A percentile compares a stretch with the other conserved stretches of the same genome.
Evolutionary conservation across 2,113 vertebrate genomes (phyloP).

Genomic region (Nibea albiflora): DNA sequence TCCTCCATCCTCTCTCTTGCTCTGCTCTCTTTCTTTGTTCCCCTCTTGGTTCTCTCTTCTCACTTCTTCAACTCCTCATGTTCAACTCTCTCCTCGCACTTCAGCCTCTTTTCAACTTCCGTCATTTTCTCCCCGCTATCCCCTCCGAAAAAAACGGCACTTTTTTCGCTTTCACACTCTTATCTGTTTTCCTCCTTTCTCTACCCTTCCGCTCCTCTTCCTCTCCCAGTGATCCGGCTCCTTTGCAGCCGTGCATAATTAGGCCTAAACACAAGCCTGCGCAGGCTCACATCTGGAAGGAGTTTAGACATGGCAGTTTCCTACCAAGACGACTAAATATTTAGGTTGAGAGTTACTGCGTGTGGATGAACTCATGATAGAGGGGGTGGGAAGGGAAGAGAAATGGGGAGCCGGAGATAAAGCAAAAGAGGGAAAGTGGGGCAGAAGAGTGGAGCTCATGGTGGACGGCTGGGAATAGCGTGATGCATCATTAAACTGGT

Average conservation of each 20-base stretch:
- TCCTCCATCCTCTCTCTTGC: constrained; percentile 52
- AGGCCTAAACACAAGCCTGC: constrained; percentile 84
- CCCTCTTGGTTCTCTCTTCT: constrained; percentile 53
- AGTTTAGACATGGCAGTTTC: constrained; percentile 89
- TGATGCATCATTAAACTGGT: constrained; percentile 31
- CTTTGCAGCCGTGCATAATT: constrained; percentile 86
- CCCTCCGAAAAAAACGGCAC: constrained; percentile 15
- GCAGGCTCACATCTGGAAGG: constrained; percentile 88
- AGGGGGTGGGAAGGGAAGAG: constrained; percentile 65
- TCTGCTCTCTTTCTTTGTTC: constrained; percentile 52
- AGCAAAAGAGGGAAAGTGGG: constrained; percentile 67
- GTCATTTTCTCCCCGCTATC: constrained; percentile 25
- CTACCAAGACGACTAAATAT: constrained; percentile 89
- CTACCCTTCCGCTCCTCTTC: constrained; percentile 67
- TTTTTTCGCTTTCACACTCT: constrained; percentile 55
- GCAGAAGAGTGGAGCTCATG: constrained; percentile 20
- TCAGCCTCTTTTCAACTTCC: constrained; percentile 39
- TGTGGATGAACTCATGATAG: constrained; percentile 86
- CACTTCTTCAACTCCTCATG: constrained; percentile 40
- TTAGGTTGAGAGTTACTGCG: constrained; percentile 89
- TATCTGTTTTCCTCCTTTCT: constrained; percentile 48
- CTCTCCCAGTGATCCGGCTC: constrained; percentile 73
- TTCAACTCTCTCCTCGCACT: constrained; percentile 48
- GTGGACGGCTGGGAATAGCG: constrained; percentile 35
- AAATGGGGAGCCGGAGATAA: constrained; percentile 64